Conservation (phyloP, 2,888 invertebrate genomes). For the Holacanthella duospinosa region DNA sequence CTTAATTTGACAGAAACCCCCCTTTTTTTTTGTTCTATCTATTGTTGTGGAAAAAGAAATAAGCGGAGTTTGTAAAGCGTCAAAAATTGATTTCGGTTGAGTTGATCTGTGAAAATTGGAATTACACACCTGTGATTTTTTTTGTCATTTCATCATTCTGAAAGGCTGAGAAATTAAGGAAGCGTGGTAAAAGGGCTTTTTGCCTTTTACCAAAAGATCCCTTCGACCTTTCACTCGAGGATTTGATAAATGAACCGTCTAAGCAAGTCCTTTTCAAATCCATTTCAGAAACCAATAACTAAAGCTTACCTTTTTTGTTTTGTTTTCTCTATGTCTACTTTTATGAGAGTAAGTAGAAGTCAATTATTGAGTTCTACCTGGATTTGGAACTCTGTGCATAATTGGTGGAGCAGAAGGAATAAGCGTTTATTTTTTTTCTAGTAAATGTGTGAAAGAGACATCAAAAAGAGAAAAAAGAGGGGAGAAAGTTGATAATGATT, state of each 20-base stretch:
- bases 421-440: not conserved
- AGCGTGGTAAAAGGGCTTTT: not conserved
- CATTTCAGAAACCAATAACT: too few relatives aligned
- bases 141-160: not conserved
- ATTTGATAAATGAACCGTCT: not conserved
- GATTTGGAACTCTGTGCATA: not conserved
- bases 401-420: not conserved
- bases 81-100: not conserved
- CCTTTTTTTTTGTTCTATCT: too few relatives aligned
- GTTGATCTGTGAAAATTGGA: not conserved
- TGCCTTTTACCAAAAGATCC: not conserved
- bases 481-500: not conserved
- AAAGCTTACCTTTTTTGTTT: too few relatives aligned
- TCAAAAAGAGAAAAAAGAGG: not conserved
- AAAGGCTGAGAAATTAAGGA: not conserved
- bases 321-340: too few relatives aligned
- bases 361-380: not conserved
- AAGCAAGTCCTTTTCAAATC: too few relatives aligned
- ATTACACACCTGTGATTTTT: slow-evolving; percentile 6
- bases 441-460: not conserved
- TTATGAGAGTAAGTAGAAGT: too few relatives aligned
- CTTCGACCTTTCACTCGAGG: not conserved
- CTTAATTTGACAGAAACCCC: too few relatives aligned
- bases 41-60: too few relatives aligned
- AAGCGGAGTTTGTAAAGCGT: not conserved